These are phyloP conservation scores for Willisornis vidua DNA, from an alignment of 2,113 vertebrate genomes.

Conservation along the genomic window DNA sequence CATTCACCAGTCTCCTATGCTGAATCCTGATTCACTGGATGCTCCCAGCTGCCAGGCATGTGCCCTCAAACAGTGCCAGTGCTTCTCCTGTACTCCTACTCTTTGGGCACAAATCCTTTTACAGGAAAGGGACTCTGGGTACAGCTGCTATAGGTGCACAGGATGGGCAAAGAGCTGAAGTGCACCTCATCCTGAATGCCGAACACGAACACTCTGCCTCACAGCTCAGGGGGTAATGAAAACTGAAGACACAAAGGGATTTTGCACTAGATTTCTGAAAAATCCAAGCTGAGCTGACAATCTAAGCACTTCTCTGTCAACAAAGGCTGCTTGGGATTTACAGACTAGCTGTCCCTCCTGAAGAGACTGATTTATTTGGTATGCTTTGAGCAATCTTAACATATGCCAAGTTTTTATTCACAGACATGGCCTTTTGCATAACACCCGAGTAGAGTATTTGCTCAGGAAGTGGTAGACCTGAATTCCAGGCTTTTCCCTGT, in stretches of 20 bases:
- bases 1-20: neutral
- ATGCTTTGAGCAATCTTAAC: constrained; percentile 6
- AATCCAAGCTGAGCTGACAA: constrained; percentile 63
- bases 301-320: constrained; percentile 60
- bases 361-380: constrained; percentile 42
- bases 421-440: constrained; percentile 21
- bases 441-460: neutral
- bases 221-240: constrained; percentile 47
- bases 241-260: constrained; percentile 59
- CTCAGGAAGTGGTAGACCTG: constrained; percentile 11
- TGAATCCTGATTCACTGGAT: neutral
- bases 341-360: constrained; percentile 37
- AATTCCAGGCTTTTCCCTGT: constrained; percentile 20
- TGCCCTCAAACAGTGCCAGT: neutral
- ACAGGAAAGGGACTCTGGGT: neutral
- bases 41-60: neutral
- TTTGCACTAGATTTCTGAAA: constrained; percentile 54
- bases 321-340: constrained; percentile 58
- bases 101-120: neutral
- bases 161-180: neutral
- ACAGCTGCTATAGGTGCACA: neutral
- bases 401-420: constrained; percentile 38
- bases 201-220: neutral
- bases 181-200: constrained; percentile 1
- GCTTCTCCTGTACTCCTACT: accelerated